Evolutionary conservation across 2,113 vertebrate genomes (phyloP).

Genomic region (Pituophis catenifer): DNA sequence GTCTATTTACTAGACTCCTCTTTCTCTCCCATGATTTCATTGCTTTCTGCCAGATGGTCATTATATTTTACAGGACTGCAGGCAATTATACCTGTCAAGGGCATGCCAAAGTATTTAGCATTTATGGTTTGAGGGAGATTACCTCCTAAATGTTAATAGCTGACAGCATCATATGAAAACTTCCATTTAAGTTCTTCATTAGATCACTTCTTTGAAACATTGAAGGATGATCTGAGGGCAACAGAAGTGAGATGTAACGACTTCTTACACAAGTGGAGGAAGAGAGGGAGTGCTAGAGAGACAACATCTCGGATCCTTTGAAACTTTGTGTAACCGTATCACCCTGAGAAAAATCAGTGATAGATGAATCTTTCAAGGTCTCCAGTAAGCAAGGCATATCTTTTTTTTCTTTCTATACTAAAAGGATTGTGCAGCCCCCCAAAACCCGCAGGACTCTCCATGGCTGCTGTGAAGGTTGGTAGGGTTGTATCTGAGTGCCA

Average conservation of each 20-base stretch:
- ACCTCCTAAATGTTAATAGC: slow-evolving; percentile 53
- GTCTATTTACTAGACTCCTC: slow-evolving; percentile 12
- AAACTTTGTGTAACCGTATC: background rate
- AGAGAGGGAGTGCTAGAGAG: background rate
- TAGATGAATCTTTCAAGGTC: accelerated
- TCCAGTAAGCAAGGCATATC: accelerated
- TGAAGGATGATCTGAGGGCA: background rate
- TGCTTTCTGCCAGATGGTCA: slow-evolving; percentile 58
- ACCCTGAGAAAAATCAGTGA: accelerated
- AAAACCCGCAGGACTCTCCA: background rate
- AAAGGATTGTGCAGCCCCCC: background rate
- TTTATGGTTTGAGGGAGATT: slow-evolving; percentile 59
- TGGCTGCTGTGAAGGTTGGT: background rate
- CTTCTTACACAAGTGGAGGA: accelerated
- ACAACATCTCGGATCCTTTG: background rate
- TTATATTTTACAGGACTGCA: slow-evolving; percentile 51
- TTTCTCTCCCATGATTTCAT: slow-evolving; percentile 3
- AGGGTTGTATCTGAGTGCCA: background rate
- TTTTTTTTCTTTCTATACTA: background rate
- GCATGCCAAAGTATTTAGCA: slow-evolving; percentile 56
- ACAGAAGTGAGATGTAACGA: accelerated
- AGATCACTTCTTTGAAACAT: background rate
- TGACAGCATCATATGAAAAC: slow-evolving; percentile 6
- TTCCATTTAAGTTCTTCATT: background rate
- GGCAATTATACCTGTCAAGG: slow-evolving; percentile 55